Evolutionary conservation across 2,113 vertebrate genomes (phyloP), one percentile per base, ranked within the genome.

Genomic region (Pollimyrus isidori): DNA sequence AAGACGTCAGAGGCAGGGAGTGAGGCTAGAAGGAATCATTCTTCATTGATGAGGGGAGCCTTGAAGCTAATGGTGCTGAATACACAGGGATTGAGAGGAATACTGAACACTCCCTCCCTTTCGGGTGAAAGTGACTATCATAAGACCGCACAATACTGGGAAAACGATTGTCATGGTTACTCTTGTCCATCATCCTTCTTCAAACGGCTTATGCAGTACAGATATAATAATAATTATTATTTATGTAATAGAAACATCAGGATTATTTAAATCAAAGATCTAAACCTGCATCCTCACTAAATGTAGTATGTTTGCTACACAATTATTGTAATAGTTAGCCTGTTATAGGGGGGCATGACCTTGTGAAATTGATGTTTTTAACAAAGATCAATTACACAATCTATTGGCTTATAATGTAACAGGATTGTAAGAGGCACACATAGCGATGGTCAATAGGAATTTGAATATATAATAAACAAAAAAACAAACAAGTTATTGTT

Each of bases 381-480:
- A 53, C 86, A 39, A 91, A 83, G 69, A 89, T 88, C 73, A 52
- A 88, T 89, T 76, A 84, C 82, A 84, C 50, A 84, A 49, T 42
- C 73, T 84, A 85, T 76, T 45, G 82, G 58, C 62, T 88, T 82
- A 56, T 10, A 53, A 87, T 52, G 9, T 3, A 89, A 45, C 87
- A 50, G 58, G 83, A 89, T 62, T 62, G 87, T 46, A 69, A n/a
- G 35, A 15, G 17, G 49, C 84, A 89, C 89, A 88, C 46, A 87
- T 88, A 62, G 26, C 35, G n/a, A 42, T 76, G 42, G 87, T 89
- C 76, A 80, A 86, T 88, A 46, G 82, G 84, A 58, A 91, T 69
- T 89, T 90, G 53, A 88, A 86, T 42, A 89, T 23, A 85, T 58
- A 90, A 88, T 90, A 87, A 89, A 65, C 4, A 35, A 84, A 87